Evolutionary conservation across 2,888 invertebrate genomes (phyloP).

Genomic region (Tetranychus truncatus): DNA sequence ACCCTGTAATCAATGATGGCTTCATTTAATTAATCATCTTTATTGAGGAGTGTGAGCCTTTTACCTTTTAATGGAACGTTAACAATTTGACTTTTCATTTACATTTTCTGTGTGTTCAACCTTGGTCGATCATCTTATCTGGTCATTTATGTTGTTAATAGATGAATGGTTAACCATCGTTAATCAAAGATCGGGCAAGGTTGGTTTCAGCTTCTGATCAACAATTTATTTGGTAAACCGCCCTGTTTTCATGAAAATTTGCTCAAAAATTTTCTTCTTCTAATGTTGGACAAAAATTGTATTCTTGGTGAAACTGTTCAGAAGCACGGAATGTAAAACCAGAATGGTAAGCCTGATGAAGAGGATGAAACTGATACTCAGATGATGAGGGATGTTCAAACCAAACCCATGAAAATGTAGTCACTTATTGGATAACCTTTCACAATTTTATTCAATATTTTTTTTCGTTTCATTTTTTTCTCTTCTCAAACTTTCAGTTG

Average conservation of each 20-base stretch:
- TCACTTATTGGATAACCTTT: neutral
- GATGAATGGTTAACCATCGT: neutral
- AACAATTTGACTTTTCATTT: no score
- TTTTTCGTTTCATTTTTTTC: neutral
- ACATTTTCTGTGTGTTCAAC: no score
- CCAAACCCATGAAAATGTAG: neutral
- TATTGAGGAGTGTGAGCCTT: neutral
- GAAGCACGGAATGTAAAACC: neutral
- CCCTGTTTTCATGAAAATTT: no score
- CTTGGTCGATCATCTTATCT: no score
- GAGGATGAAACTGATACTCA: neutral
- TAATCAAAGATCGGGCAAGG: neutral
- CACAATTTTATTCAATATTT: no score
- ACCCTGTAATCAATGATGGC: neutral
- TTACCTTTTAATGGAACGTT: no score
- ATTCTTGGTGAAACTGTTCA: neutral
- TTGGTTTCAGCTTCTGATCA: neutral
- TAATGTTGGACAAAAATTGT: neutral
- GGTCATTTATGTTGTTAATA: neutral
- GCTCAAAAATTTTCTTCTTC: neutral
- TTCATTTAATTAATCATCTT: neutral
- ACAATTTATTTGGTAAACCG: no score
- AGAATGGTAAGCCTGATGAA: neutral
- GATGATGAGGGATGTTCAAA: neutral
- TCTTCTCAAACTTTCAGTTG: neutral